Evolutionary conservation across 2,797 vertebrate genomes (phyloP).

Genomic region (Myotis daubentonii): DNA sequence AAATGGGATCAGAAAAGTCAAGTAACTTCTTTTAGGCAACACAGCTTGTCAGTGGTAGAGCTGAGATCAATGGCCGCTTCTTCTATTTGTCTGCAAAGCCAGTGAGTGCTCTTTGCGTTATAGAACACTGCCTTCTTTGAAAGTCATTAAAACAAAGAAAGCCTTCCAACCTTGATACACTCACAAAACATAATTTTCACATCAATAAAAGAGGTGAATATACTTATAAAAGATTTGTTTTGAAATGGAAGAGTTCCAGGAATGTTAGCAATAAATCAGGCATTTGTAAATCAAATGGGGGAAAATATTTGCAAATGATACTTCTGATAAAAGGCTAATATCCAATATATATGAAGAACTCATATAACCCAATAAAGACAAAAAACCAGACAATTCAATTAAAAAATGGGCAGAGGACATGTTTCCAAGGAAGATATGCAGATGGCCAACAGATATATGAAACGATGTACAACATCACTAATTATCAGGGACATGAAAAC

Average conservation of each 20-base stretch:
- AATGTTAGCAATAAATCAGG: neutral
- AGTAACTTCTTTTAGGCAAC: neutral
- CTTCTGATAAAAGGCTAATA: neutral
- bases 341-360: neutral
- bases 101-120: neutral
- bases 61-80: neutral
- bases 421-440: neutral
- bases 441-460: neutral
- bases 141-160: neutral
- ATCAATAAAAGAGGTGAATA: neutral
- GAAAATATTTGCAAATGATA: neutral
- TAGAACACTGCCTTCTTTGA: neutral
- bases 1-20: slow-evolving; percentile 16
- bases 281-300: neutral
- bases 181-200: neutral
- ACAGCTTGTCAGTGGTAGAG: neutral
- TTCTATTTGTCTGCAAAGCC: neutral
- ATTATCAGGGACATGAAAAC: neutral
- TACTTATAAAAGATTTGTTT: neutral
- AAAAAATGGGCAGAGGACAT: neutral
- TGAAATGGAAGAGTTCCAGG: neutral
- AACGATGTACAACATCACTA: neutral
- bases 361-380: too few relatives aligned
- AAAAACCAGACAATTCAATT: neutral
- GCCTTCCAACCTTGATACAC: neutral